Evolutionary conservation across 2,797 vertebrate genomes (phyloP), one percentile per base, ranked within the genome.

Genomic region (Oryzias dopingdopingensis): DNA sequence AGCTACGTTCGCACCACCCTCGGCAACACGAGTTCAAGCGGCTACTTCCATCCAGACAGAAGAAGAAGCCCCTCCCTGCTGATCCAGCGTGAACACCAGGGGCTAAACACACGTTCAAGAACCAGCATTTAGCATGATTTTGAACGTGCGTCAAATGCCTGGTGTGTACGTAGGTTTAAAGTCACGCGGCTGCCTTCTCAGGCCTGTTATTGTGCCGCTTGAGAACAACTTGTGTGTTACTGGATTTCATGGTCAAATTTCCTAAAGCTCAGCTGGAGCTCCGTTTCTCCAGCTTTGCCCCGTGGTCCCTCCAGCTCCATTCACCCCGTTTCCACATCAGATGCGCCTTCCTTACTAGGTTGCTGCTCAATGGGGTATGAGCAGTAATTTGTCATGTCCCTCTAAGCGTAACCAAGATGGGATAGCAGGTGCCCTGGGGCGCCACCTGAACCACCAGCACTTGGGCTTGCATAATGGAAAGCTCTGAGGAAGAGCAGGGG

Each of bases 311-410:
- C 68, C 50, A 54, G 59, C 48, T 68, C 52, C 45, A 53, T 54
- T 17, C 59, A 52, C 51, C 62, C 51, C 60, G 55, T 75, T 86
- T 70, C 68, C 78, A 70, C 80, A 68, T 52, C 70, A 2, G 4
- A 71, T 47, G 55, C 52, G 59, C 77, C 67, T 67, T 82, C 74
- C 84, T 79, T 73, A 62, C 56, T n/a, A 59, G 78, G 62, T 70
- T 81, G 71, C 76, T 67, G 48, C 74, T 84, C 79, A 82, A 66
- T 74, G 83, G 75, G 55, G 57, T 76, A 80, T 67, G 81, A 85
- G 78, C 71, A 48, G 82, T 86, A 87, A 88, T 92, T 90, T 89
- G 85, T 90, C 86, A 63, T 82, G 80, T 88, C 82, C 84, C 82
- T 84, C 69, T 71, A 72, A 87, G 83, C 87, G 65, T 77, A 85